Base-by-base conservation (phyloP, 2,797 vertebrate species). In the Siniperca undulata region DNA sequence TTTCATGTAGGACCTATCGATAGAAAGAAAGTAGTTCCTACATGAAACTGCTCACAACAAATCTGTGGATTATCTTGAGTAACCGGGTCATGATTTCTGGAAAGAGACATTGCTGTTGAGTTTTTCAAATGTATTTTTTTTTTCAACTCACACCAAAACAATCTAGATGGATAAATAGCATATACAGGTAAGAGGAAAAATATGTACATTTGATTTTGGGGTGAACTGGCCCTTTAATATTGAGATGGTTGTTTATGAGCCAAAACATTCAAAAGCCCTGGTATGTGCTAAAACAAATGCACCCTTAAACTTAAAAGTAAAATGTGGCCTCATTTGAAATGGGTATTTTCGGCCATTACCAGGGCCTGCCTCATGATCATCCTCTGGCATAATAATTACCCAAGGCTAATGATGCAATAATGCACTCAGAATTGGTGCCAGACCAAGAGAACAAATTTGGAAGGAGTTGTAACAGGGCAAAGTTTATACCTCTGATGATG, bases 381-480 rank as follows among this genome's bases (percentile, higher is more conserved):
- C 64, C 22, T 60, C 73, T 83, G 68, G 67, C 81, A 44, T 19
- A 48, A 76, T 75, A 80, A 56, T 77, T 46, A 71, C 58, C 71
- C 62, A 34, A 61, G 60, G 65, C 79, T 82, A 73, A 88, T 74
- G 82, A 34, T 4, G 69, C 44, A 67, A 56, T 81, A 48, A 78
- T 58, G 67, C 74, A 11, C 50, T 72, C 52, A 10, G 52, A 78
- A 14, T 11, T 38, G 74, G 64, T 81, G 48, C 52, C 62, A 74
- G 61, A 66, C 40, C 53, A 50, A 60, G 55, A 80, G 72, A 76
- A 36, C 7, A 58, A 10, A 80, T 82, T 78, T 86, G 70, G 81
- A 79, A 12, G 24, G 44, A 74, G 62, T 40, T 36, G 70, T 17
- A 62, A 46, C 34, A 4, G 80, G 69, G 77, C 65, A 77, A 48